These are phyloP conservation scores for Petromus typicus DNA, from an alignment of 2,113 vertebrate species.

Conservation along the genomic window DNA sequence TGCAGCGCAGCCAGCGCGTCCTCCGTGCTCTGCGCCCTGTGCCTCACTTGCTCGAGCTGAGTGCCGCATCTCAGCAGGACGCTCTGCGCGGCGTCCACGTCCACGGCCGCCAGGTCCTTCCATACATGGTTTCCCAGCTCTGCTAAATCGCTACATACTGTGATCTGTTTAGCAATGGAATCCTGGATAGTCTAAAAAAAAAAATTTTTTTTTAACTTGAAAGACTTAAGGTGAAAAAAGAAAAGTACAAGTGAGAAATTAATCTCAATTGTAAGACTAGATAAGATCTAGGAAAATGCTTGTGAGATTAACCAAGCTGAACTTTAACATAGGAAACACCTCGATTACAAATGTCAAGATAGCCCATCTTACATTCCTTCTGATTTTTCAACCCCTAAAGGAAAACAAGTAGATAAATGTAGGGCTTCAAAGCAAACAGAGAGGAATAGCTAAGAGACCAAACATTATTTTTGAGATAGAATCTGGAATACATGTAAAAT, in stretches of 20 bases:
- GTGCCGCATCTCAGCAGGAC: conserved; percentile 87
- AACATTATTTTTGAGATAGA: conserved; percentile 36
- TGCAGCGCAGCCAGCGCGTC: conserved; percentile 90
- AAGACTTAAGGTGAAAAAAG: conserved; percentile 49
- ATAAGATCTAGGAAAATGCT: conserved; percentile 16
- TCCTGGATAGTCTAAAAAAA: conserved; percentile 83
- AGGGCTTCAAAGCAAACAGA: not conserved
- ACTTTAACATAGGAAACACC: not conserved
- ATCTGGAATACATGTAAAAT: not conserved
- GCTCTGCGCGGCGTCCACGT: conserved; percentile 85
- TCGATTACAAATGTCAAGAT: not conserved
- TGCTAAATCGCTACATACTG: conserved; percentile 88
- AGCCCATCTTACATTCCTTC: not conserved
- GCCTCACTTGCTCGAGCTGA: conserved; percentile 89
- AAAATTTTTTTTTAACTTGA: conserved; percentile 13
- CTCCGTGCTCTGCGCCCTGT: conserved; percentile 88
- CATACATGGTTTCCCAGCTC: conserved; percentile 79
- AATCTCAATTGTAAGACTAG: not conserved
- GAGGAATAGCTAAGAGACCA: not conserved
- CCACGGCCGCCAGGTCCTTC: conserved; percentile 88
- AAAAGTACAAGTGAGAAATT: not conserved
- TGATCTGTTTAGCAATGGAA: conserved; percentile 87
- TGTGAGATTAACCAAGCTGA: conserved; percentile 5
- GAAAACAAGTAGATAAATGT: not conserved
- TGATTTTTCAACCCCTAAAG: not conserved